Evolutionary conservation across 2,113 vertebrate genomes (phyloP).

Genomic region (Corythoichthys intestinalis): DNA sequence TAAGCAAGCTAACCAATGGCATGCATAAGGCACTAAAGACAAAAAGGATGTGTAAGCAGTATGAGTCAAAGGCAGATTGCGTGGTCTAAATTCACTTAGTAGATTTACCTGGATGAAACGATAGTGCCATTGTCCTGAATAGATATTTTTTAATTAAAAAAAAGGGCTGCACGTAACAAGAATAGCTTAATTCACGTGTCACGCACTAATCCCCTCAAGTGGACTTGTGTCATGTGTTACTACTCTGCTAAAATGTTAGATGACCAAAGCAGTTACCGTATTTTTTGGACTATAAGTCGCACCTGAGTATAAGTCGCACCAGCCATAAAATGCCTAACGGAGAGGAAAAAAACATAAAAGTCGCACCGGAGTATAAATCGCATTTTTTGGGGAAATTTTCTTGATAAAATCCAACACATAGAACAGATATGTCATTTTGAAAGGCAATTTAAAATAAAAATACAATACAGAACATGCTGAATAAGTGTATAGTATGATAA

Average conservation of each 20-base stretch:
- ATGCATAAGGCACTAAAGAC: slow-evolving; percentile 30
- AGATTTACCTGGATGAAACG: background rate
- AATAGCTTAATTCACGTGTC: slow-evolving; percentile 53
- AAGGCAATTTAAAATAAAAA: no score
- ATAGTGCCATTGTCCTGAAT: background rate
- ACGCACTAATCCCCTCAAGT: slow-evolving; percentile 61
- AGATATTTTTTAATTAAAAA: slow-evolving; percentile 34
- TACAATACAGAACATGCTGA: no score
- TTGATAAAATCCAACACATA: no score
- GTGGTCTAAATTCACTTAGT: background rate
- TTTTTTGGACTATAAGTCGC: no score
- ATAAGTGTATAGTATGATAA: no score
- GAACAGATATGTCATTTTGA: background rate
- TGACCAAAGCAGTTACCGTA: background rate
- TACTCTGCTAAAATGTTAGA: background rate
- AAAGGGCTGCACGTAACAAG: slow-evolving; percentile 52
- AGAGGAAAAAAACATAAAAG: no score
- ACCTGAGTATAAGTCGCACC: no score
- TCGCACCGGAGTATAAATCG: no score
- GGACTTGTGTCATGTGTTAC: slow-evolving; percentile 28
- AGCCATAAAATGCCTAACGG: no score
- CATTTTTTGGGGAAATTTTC: no score
- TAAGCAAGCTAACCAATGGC: slow-evolving; percentile 17
- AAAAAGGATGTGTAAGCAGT: background rate
- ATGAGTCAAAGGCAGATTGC: background rate